Conservation (phyloP, 2,797 vertebrate species). For the Labeo calbasu region DNA sequence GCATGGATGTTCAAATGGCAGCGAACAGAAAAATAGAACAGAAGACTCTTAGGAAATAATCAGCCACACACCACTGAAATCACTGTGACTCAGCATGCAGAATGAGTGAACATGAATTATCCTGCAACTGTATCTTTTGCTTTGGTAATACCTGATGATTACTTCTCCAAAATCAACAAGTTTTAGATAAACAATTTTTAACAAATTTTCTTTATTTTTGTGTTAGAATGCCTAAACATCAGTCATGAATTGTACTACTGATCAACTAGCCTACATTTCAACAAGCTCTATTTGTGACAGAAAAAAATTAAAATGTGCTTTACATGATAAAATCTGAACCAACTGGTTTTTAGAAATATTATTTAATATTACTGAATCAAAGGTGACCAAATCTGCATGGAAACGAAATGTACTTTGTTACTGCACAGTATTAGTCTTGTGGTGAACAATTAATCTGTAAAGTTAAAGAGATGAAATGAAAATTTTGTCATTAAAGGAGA, state of each 20-base stretch:
- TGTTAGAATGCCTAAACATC: background rate
- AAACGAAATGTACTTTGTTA: background rate
- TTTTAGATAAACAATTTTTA: background rate
- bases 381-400: too few species aligned
- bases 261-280: background rate
- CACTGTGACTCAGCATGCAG: background rate
- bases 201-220: background rate
- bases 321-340: too few species aligned
- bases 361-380: too few species aligned
- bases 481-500: too few species aligned
- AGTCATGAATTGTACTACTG: background rate
- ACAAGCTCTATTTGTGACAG: background rate
- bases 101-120: background rate
- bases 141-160: background rate
- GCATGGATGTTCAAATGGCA: constrained; percentile 13
- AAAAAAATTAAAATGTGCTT: background rate
- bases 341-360: too few species aligned
- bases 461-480: background rate
- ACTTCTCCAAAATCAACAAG: background rate
- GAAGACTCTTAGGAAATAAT: constrained; percentile 10
- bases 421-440: background rate
- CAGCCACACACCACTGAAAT: background rate
- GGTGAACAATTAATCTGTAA: background rate
- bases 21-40: background rate
- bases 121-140: background rate